Base-by-base conservation (phyloP, 2,797 vertebrate genomes). In the Megalops cyprinoides region DNA sequence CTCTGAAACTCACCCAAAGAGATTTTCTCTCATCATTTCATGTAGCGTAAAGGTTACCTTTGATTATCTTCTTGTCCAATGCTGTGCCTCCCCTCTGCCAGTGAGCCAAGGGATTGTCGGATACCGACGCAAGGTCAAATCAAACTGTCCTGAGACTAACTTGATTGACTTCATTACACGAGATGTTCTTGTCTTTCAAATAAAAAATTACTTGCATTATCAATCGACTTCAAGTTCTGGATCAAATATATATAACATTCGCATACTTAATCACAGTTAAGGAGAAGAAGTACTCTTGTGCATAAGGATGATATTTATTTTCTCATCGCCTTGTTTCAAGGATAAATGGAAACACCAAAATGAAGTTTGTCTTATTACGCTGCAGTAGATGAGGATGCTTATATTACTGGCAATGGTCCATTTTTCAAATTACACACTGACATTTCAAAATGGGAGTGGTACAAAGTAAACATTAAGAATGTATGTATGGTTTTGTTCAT, bases 321-420 rank as follows among this genome's bases (percentile, higher is more conserved):
- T 79, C 39, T 39, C 84, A 85, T 58, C 79, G 77, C 86, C 89
- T 87, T 87, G 80, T 89, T 87, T 89, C 81, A 87, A 87, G 85
- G 85, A 87, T 89, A 82, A 88, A 84, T 78, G 85, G 58, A 78
- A 81, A 88, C 90, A 88, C 91, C 84, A 91, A 90, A 91, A 85
- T 75, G 67, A 75, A 58, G 53, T 78, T 82, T 15, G 7, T 9
- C 34, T 56, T 73, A 80, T 65, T 65, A 48, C 67, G 56, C n/a
- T 77, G 42, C 79, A 82, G 34, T 75, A 49, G 81, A 82, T 39
- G 48, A 60, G 83, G 82, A 77, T 79, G 37, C 48, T 53, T 25
- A 76, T n/a, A n/a, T 80, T 84, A 62, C 39, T 77, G 77, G 82
- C 84, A 90, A 86, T 81, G 76, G 34, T 83, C 67, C 39, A 74